Evolutionary conservation across 2,888 invertebrate species (phyloP).

Genomic region (Volucella zonaria): DNA sequence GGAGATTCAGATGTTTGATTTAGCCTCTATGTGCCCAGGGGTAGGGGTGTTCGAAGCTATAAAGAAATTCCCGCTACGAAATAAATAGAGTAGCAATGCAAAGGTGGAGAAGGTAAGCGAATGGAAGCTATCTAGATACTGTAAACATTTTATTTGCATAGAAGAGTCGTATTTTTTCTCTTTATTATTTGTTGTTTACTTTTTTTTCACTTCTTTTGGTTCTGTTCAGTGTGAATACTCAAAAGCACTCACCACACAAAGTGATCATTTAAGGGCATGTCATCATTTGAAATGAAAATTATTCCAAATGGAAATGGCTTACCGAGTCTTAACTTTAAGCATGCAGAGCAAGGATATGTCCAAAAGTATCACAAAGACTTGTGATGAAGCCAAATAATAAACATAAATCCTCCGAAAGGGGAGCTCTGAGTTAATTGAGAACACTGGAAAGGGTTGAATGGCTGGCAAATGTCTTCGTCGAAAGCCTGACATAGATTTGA

Average conservation of each 20-base stretch:
- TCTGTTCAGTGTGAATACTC: conserved; percentile 59
- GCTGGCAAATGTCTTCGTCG: conserved; percentile 28
- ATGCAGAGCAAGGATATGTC: background rate
- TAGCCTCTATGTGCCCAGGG: conserved; percentile 34
- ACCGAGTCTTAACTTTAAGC: conserved; percentile 24
- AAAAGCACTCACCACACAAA: conserved; percentile 58
- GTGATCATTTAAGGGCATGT: conserved; percentile 72
- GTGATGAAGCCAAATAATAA: background rate
- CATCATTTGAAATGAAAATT: conserved; percentile 67
- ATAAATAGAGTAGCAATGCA: conserved; percentile 43
- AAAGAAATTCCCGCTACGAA: conserved; percentile 48
- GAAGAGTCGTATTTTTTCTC: conserved; percentile 48
- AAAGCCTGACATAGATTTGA: background rate
- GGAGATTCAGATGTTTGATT: conserved; percentile 63
- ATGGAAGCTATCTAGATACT: conserved; percentile 72
- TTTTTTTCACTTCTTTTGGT: background rate
- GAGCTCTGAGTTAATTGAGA: conserved; percentile 11
- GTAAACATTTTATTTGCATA: conserved; percentile 72
- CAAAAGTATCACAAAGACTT: conserved; percentile 26
- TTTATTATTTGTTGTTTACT: conserved; percentile 8
- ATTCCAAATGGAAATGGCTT: conserved; percentile 45
- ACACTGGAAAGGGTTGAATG: conserved; percentile 45
- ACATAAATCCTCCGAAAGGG: background rate
- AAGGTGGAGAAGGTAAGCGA: conserved; percentile 64
- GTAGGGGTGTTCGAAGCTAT: background rate